These are phyloP conservation scores for Limosa lapponica DNA, from an alignment of 2,797 vertebrate species.

Conservation along the genomic window DNA sequence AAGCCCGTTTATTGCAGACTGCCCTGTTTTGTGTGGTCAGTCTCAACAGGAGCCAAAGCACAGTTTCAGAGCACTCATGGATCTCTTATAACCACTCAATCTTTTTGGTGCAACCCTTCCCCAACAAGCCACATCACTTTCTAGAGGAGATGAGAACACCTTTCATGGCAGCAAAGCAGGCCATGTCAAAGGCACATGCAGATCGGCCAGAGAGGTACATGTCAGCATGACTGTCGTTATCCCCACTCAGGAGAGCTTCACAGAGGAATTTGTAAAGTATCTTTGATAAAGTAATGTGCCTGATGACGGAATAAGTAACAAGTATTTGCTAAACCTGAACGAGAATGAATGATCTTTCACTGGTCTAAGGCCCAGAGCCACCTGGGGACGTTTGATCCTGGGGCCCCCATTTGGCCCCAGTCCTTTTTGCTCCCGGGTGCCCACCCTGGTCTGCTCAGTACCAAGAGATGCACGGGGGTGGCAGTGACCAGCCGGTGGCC, in stretches of 20 bases:
- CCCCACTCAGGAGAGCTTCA: neutral
- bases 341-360: neutral
- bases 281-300: neutral
- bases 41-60: neutral
- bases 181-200: neutral
- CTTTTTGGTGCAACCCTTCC: neutral
- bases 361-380: neutral
- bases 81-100: neutral
- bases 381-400: fast-evolving
- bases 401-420: neutral
- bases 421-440: neutral
- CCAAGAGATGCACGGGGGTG: neutral
- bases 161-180: neutral
- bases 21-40: fast-evolving
- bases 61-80: neutral
- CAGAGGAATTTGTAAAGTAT: neutral
- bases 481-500: neutral
- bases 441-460: fast-evolving
- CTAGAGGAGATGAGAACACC: fast-evolving
- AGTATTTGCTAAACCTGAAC: neutral
- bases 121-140: neutral
- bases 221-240: neutral
- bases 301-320: neutral
- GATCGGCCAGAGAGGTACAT: neutral
- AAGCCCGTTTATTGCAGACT: neutral